Base-by-base conservation (phyloP, 2,888 invertebrate genomes). In the Chloroclystis v-ata region DNA sequence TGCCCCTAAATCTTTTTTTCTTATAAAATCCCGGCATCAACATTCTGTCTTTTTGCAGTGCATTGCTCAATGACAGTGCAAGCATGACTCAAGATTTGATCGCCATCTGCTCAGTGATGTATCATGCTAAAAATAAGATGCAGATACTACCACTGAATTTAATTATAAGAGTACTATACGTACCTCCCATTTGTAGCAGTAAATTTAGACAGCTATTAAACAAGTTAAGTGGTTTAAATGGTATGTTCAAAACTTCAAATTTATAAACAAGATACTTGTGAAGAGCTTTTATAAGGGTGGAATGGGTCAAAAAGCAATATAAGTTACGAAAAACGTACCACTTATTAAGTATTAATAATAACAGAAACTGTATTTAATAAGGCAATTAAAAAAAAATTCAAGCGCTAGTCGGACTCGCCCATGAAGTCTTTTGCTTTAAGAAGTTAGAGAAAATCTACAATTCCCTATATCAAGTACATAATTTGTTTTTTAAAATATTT, bases 111-210 rank as follows among this genome's bases (percentile, higher is more conserved):
- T 56, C 61, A 65, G 62, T 65, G 65, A 71, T 67, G 68, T 65
- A 61, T 61, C 52, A 57, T 64, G n/a, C 75, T 77, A 76, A 74
- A 75, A 74, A 72, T 75, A 77, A n/a, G 74, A 62, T 57, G 49
- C 67, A 73, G 65, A 71, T 69, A 59, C 56, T 54, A 59, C 50
- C 37, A 43, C 58, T 58, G 57, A 44, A 55, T 64, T 60, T 68
- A 63, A 69, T 66, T 65, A 60, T 64, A 64, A 43, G 25, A 39
- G 37, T 47, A 44, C 12, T 37, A 39, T 47, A 37, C 37, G 47
- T 56, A 63, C 47, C 29, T 43, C 37, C 37, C 45, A 51, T 60
- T 60, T 56, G 54, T 50, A 59, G 47, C 40, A 29, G 46, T 41
- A 37, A 49, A 49, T 50, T 47, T 32, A 44, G 47, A 6, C 38